These are phyloP conservation scores for Stenoptilia bipunctidactyla DNA, from an alignment of 2,888 invertebrate species.

Conservation along the genomic window DNA sequence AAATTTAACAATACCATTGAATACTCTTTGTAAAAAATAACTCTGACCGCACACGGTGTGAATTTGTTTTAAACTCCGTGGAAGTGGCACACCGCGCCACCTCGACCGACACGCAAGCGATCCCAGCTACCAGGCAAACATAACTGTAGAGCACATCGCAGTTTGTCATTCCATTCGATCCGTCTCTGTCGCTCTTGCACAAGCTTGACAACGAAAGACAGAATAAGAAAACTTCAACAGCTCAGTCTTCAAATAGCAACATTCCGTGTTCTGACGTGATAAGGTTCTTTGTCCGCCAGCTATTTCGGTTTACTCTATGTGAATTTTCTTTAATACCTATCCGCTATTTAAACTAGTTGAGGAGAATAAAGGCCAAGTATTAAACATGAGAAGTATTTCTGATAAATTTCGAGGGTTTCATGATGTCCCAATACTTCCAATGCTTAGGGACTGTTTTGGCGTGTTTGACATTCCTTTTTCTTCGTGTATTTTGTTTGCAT, in stretches of 20 bases:
- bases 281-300: conserved; percentile 22
- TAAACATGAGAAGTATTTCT: conserved; percentile 49
- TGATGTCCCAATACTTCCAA: conserved; percentile 51
- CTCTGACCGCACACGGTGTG: no score
- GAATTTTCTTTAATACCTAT: neutral
- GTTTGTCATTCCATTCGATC: conserved; percentile 27
- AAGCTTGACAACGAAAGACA: neutral
- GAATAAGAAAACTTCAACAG: no score
- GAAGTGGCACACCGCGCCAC: conserved; percentile 67
- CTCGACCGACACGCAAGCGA: conserved; percentile 67
- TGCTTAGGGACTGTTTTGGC: conserved; percentile 67
- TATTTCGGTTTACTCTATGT: conserved; percentile 5
- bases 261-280: conserved; percentile 11
- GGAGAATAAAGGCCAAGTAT: conserved; percentile 23
- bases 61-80: no score
- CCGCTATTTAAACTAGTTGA: conserved; percentile 1
- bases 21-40: no score
- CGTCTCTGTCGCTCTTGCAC: conserved; percentile 38
- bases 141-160: conserved; percentile 19
- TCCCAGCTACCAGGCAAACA: conserved; percentile 55
- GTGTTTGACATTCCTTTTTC: conserved; percentile 58
- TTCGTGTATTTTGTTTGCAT: neutral
- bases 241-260: neutral
- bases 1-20: no score
- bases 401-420: conserved; percentile 40